These are phyloP conservation scores for Prolemur simus DNA, from an alignment of 2,113 vertebrate genomes.

Conservation along the genomic window DNA sequence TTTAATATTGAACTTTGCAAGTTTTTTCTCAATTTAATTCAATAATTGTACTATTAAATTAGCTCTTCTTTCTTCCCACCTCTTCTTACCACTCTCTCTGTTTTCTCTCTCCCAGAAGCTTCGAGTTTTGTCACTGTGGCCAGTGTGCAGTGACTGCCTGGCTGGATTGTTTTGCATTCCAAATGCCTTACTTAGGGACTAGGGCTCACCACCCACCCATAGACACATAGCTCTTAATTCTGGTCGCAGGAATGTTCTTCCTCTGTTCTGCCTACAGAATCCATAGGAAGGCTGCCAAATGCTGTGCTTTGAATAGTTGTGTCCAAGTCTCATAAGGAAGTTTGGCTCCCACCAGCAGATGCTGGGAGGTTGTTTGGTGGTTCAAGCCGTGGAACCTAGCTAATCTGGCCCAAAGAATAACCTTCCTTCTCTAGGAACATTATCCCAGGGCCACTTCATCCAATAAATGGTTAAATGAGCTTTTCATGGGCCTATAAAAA, in stretches of 20 bases:
- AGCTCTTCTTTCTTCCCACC: background rate
- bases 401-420: background rate
- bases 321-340: background rate
- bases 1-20: background rate
- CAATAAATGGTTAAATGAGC: background rate
- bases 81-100: background rate
- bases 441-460: background rate
- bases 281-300: background rate
- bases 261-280: background rate
- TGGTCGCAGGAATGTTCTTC: conserved; percentile 21
- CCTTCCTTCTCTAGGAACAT: background rate
- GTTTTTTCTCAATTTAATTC: background rate
- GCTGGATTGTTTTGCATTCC: background rate
- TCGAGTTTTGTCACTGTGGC: background rate
- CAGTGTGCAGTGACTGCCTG: background rate
- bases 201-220: background rate
- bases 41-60: background rate
- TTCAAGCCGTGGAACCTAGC: background rate
- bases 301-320: background rate
- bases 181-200: conserved; percentile 5
- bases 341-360: background rate
- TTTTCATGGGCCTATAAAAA: background rate
- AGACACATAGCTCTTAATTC: background rate
- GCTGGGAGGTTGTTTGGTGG: background rate
- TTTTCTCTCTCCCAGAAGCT: conserved; percentile 17